A percentile compares a stretch with the other conserved stretches of the same genome.
These are phyloP conservation scores for Baronia brevicornis DNA, from an alignment of 2,888 invertebrate genomes.

Conservation along the genomic window DNA sequence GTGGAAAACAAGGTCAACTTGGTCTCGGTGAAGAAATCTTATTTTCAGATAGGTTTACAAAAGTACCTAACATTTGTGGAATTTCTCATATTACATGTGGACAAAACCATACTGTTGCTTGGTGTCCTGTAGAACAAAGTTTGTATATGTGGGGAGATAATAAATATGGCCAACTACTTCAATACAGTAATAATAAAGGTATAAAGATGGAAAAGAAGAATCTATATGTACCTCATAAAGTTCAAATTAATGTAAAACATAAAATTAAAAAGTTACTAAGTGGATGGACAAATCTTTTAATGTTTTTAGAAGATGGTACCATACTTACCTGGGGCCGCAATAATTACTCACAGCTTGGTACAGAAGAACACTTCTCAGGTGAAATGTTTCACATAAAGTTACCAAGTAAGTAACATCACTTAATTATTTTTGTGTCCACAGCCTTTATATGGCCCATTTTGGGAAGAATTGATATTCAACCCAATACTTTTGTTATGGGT, in stretches of 20 bases:
- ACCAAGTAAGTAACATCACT: constrained; percentile 44
- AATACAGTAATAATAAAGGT: constrained; percentile 49
- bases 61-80: constrained; percentile 72
- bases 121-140: constrained; percentile 69
- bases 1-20: constrained; percentile 80
- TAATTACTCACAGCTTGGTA: constrained; percentile 85
- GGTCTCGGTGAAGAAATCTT: constrained; percentile 67
- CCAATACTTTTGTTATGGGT: too few species aligned
- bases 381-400: constrained; percentile 44
- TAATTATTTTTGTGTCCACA: not conserved
- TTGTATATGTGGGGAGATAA: constrained; percentile 89
- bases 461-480: too few species aligned
- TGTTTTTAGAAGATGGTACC: constrained; percentile 77
- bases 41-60: constrained; percentile 57
- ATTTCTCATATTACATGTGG: constrained; percentile 83
- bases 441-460: too few species aligned
- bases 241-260: constrained; percentile 72
- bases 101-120: constrained; percentile 84
- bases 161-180: constrained; percentile 85
- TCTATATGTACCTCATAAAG: constrained; percentile 70
- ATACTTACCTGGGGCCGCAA: constrained; percentile 88
- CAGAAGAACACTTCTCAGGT: constrained; percentile 37
- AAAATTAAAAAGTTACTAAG: constrained; percentile 75
- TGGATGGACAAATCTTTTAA: constrained; percentile 88
- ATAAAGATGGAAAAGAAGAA: constrained; percentile 47